These are phyloP conservation scores for Myathropa florea DNA, from an alignment of 2,888 invertebrate species.

Conservation along the genomic window DNA sequence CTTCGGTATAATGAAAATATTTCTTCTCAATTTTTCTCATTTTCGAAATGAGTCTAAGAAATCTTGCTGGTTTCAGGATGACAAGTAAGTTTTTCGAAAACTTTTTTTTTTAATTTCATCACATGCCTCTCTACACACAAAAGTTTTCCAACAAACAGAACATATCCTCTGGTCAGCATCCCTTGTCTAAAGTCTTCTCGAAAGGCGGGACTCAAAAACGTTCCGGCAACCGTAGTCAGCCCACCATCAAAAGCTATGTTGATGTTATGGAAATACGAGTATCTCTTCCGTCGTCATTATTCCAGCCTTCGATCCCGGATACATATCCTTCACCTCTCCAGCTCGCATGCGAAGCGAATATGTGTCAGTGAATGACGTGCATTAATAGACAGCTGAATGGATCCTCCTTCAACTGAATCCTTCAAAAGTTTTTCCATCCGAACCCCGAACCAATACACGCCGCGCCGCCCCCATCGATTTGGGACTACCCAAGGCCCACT, in stretches of 20 bases:
- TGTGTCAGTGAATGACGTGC: slow-evolving; percentile 43
- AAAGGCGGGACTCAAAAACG: too few relatives aligned
- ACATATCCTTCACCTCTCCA: background rate
- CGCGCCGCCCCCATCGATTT: too few relatives aligned
- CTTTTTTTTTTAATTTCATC: background rate
- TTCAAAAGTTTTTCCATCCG: slow-evolving; percentile 29
- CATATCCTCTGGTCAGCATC: background rate
- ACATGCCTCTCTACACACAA: background rate
- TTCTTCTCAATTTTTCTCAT: too few relatives aligned
- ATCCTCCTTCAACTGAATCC: slow-evolving; percentile 24
- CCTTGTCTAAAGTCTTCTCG: background rate
- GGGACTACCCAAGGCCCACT: background rate
- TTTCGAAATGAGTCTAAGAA: too few relatives aligned
- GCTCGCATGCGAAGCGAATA: slow-evolving; percentile 29
- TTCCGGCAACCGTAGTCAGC: background rate
- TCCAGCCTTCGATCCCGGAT: background rate
- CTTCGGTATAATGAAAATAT: too few relatives aligned
- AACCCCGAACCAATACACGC: background rate
- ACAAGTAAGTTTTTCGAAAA: too few relatives aligned
- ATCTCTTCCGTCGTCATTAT: background rate
- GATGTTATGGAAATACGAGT: slow-evolving; percentile 23
- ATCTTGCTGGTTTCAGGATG: too few relatives aligned
- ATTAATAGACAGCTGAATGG: slow-evolving; percentile 55
- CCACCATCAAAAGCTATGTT: background rate
- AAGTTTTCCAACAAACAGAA: background rate